These are phyloP conservation scores for Oscheius onirici DNA, from an alignment of 2,888 invertebrate species.

Conservation along the genomic window DNA sequence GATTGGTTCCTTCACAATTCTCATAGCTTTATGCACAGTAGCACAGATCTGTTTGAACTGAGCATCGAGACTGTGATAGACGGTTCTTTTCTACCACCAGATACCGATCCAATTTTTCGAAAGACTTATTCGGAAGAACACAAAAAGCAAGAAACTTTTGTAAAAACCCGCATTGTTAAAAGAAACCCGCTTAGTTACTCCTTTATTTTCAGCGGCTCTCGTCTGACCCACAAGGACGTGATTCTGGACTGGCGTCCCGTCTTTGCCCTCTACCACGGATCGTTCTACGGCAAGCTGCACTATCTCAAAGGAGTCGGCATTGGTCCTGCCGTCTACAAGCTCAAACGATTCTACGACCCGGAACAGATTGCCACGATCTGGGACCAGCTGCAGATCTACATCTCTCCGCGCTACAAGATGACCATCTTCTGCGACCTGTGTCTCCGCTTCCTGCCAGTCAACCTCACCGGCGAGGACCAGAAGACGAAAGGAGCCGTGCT, in stretches of 20 bases:
- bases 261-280: conserved; percentile 32
- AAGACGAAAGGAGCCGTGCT: conserved; percentile 31
- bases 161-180: no score
- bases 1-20: no score
- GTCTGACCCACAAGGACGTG: conserved; percentile 33
- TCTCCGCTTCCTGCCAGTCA: conserved; percentile 3
- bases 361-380: conserved; percentile 19
- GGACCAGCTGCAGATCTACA: conserved; percentile 11
- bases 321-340: not conserved
- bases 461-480: conserved; percentile 38
- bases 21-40: no score
- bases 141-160: no score
- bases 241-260: conserved; percentile 48
- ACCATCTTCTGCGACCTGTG: conserved; percentile 17
- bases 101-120: no score
- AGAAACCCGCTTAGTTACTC: no score
- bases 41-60: no score
- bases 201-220: conserved; percentile 31
- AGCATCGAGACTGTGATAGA: no score
- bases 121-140: no score
- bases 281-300: conserved; percentile 16
- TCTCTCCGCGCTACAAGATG: conserved; percentile 28
- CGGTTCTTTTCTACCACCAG: no score
- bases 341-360: conserved; percentile 28
- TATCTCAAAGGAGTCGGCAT: not conserved